Evolutionary conservation across 1,140 invertebrate species (phyloP).

Genomic region (Helicoverpa zea): DNA sequence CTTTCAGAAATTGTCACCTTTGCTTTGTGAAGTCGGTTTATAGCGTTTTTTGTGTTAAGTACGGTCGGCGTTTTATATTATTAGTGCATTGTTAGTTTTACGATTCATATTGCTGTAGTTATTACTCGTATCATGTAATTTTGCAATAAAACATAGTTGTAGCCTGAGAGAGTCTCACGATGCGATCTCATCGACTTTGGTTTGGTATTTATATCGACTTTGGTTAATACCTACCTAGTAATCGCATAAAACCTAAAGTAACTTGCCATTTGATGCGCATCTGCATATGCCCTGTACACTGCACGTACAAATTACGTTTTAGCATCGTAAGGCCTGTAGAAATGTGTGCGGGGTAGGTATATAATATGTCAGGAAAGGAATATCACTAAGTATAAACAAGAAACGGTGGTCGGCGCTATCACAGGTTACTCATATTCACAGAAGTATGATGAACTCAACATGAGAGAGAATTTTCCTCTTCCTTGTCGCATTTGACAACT

Average conservation of each 20-base stretch:
- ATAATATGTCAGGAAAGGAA: not conserved
- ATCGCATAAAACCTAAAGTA: too few species aligned
- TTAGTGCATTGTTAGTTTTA: conserved; percentile 35
- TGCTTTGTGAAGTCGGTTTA: conserved; percentile 38
- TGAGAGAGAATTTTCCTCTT: not conserved
- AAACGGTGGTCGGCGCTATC: not conserved
- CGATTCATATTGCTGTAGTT: conserved; percentile 7
- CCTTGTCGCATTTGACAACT: not conserved
- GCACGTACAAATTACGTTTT: too few species aligned
- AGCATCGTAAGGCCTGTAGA: not conserved
- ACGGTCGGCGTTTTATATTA: conserved; percentile 25
- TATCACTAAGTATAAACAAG: not conserved
- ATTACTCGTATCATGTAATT: not conserved
- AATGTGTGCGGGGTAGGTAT: not conserved
- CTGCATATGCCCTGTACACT: too few species aligned
- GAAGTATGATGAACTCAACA: not conserved
- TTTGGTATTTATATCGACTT: too few species aligned
- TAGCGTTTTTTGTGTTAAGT: conserved; percentile 37
- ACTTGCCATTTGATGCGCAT: too few species aligned
- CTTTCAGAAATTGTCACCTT: conserved; percentile 37
- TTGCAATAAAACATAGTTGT: not conserved
- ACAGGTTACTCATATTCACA: not conserved
- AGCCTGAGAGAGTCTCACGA: not conserved
- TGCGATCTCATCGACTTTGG: not conserved
- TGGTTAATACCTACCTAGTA: too few species aligned